These are phyloP conservation scores for Hybognathus amarus DNA, from an alignment of 2,797 vertebrate genomes.

Conservation along the genomic window DNA sequence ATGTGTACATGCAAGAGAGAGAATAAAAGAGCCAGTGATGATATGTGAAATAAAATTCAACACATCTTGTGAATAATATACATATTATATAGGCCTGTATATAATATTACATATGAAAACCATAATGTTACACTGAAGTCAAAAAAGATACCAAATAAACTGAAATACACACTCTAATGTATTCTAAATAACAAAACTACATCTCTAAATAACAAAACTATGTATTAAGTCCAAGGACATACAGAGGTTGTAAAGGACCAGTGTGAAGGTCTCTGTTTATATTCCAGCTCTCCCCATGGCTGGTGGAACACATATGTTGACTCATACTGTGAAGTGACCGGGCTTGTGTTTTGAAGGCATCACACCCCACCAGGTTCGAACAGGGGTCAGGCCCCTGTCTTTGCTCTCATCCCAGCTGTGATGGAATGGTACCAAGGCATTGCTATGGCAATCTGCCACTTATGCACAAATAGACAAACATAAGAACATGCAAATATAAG, in stretches of 20 bases:
- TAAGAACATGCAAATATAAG: neutral
- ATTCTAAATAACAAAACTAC: neutral
- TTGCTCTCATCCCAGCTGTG: conserved; percentile 80
- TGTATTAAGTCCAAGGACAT: conserved; percentile 7
- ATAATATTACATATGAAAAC: neutral
- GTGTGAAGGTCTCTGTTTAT: conserved; percentile 14
- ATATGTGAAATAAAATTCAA: neutral
- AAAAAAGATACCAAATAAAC: neutral
- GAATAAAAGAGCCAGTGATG: neutral
- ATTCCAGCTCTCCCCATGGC: conserved; percentile 10
- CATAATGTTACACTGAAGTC: neutral
- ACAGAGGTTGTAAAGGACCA: neutral
- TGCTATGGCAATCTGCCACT: conserved; percentile 74
- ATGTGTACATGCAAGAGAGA: neutral
- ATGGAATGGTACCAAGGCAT: conserved; percentile 74
- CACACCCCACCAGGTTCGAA: conserved; percentile 47
- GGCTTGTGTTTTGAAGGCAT: conserved; percentile 47
- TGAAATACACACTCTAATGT: neutral
- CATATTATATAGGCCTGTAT: neutral
- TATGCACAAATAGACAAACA: conserved; percentile 35
- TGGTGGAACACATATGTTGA: conserved; percentile 36
- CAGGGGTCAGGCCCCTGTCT: conserved; percentile 62
- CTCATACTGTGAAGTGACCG: conserved; percentile 35
- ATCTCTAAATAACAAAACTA: neutral
- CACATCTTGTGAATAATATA: neutral